Percentiles rank a stretch among this genome's conserved stretches.
These are phyloP conservation scores for Pangasianodon hypophthalmus DNA, from an alignment of 2,113 vertebrate genomes.

Conservation along the genomic window DNA sequence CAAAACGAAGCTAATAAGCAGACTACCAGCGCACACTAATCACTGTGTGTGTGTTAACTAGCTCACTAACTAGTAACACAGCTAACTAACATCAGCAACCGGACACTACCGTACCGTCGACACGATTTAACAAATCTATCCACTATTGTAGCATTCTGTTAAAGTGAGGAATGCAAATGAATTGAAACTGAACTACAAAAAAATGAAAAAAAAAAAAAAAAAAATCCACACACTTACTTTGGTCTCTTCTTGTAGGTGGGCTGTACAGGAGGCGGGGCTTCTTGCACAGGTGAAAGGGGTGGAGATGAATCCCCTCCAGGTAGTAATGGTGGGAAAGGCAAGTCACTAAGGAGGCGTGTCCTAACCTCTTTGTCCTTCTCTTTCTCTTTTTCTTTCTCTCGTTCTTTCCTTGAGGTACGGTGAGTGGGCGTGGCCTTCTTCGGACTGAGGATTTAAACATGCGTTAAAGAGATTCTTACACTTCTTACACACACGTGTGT, in stretches of 20 bases:
- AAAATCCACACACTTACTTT: conserved; percentile 80
- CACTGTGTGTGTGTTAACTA: no score
- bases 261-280: conserved; percentile 81
- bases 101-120: no score
- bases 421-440: conserved; percentile 85
- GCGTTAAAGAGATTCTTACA: neutral
- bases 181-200: no score
- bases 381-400: conserved; percentile 69
- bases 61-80: no score
- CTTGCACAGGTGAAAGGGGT: conserved; percentile 87
- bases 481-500: neutral
- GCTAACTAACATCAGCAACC: no score
- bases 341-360: conserved; percentile 88
- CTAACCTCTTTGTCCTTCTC: conserved; percentile 83
- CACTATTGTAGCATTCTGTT: no score
- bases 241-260: conserved; percentile 94
- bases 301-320: conserved; percentile 87
- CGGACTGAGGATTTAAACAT: conserved; percentile 75
- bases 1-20: no score
- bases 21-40: no score
- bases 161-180: no score
- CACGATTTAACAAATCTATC: no score
- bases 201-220: no score
- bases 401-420: conserved; percentile 85
- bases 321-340: conserved; percentile 91